phyloP scores from a whole-genome alignment of 2,888 invertebrate genomes.

The Lampropteryx suffumata region DNA sequence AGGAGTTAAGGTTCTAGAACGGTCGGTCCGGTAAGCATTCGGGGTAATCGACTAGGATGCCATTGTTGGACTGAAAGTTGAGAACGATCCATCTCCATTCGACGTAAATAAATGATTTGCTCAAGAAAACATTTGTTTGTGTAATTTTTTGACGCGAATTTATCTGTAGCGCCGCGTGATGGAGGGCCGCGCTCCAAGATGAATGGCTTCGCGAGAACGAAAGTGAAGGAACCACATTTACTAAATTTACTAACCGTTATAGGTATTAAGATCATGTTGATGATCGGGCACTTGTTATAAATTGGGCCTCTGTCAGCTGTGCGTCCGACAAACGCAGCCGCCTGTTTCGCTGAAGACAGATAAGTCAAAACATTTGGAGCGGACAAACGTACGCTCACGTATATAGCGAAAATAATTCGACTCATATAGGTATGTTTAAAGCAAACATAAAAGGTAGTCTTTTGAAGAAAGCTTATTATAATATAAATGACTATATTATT shows the following conservation, averaged over 20 bases:
- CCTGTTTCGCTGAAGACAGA: no score
- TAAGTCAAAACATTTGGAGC: no score
- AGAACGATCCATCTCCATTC: conserved; percentile 27
- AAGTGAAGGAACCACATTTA: conserved; percentile 7
- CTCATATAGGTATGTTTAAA: no score
- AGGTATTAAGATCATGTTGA: conserved; percentile 8
- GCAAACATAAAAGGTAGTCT: no score
- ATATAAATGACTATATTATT: no score
- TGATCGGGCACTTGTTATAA: not conserved
- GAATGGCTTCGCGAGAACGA: not conserved
- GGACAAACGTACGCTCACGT: no score
- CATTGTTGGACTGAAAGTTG: conserved; percentile 13
- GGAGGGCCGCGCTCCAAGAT: conserved; percentile 1
- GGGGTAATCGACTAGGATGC: conserved; percentile 24
- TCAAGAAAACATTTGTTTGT: conserved; percentile 31
- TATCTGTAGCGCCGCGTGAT: conserved; percentile 21
- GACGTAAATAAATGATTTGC: conserved; percentile 30
- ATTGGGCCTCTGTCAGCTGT: no score
- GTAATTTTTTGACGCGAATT: conserved; percentile 35
- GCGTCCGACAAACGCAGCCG: no score
- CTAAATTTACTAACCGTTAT: not conserved
- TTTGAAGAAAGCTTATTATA: no score
- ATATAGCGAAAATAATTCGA: no score
- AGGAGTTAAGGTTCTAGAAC: not conserved
- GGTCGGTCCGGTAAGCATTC: not conserved